A percentile compares a stretch with the other conserved stretches of the same genome.
Evolutionary conservation across 2,888 invertebrate genomes (phyloP).

Genomic region (Drosophila pseudotakahashii): DNA sequence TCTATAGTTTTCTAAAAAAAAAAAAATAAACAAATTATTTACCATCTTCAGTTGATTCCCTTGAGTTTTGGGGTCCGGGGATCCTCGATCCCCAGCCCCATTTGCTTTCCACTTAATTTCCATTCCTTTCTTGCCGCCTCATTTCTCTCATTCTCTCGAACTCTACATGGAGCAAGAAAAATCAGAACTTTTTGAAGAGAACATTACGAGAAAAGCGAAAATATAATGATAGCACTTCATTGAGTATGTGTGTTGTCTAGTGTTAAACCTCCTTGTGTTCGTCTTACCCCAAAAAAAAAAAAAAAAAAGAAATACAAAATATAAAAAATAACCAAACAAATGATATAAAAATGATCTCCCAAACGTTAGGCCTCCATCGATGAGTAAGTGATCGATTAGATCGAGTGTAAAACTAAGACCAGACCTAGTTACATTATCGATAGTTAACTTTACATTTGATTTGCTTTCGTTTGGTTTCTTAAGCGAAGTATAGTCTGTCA

Average conservation of each 20-base stretch:
- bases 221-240: constrained; percentile 85
- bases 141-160: constrained; percentile 57
- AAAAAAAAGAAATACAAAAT: constrained; percentile 49
- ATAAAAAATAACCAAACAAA: constrained; percentile 53
- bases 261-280: constrained; percentile 95
- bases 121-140: constrained; percentile 49
- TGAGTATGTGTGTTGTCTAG: constrained; percentile 94
- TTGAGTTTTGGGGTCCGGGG: constrained; percentile 23
- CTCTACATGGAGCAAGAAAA: constrained; percentile 43
- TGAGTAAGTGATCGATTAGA: constrained; percentile 32
- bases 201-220: constrained; percentile 74
- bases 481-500: constrained; percentile 36
- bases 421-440: constrained; percentile 46
- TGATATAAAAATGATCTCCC: constrained; percentile 40
- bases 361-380: constrained; percentile 22
- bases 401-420: constrained; percentile 34
- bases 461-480: constrained; percentile 72
- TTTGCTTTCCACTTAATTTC: constrained; percentile 50
- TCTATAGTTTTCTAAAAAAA: constrained; percentile 17
- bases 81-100: not conserved
- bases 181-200: constrained; percentile 41
- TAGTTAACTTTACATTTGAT: constrained; percentile 65
- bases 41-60: constrained; percentile 28
- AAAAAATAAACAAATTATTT: not conserved
- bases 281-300: constrained; percentile 87